Conservation (phyloP, 2,888 invertebrate genomes). For the Acrobasis consociella region DNA sequence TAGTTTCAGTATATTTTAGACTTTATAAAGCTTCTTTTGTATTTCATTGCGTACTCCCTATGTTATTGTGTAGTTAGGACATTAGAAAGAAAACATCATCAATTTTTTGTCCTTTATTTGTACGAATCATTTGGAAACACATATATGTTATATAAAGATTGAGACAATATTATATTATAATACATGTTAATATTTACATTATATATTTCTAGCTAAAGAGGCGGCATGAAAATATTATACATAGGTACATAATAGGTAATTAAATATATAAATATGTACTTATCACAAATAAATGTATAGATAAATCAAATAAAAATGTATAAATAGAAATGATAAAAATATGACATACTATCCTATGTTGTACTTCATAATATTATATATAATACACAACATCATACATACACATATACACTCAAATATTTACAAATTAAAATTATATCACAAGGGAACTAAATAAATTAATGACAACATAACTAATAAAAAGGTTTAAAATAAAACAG, state of each 20-base stretch:
- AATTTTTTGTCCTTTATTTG: constrained; percentile 74
- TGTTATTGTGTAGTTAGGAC: not conserved
- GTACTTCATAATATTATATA: constrained; percentile 22
- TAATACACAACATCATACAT: constrained; percentile 26
- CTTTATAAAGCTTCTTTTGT: no score
- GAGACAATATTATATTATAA: constrained; percentile 19
- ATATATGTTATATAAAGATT: constrained; percentile 26
- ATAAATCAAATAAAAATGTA: constrained; percentile 30
- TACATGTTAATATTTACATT: not conserved
- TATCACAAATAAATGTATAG: constrained; percentile 27
- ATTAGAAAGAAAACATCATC: constrained; percentile 30
- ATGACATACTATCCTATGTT: constrained; percentile 27
- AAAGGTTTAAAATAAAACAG: constrained; percentile 35
- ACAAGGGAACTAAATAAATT: constrained; percentile 30
- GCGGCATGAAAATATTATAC: constrained; percentile 22
- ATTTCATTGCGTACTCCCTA: no score
- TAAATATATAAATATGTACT: constrained; percentile 23
- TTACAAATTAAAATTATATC: constrained; percentile 32
- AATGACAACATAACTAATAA: constrained; percentile 37
- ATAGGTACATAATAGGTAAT: constrained; percentile 24
- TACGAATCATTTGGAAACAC: constrained; percentile 56
- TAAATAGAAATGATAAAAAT: constrained; percentile 30
- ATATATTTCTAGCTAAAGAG: constrained; percentile 4
- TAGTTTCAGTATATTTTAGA: no score
- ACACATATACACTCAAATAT: constrained; percentile 34